Base-by-base conservation (phyloP, 1,140 invertebrate genomes). In the Melitaea cinxia region DNA sequence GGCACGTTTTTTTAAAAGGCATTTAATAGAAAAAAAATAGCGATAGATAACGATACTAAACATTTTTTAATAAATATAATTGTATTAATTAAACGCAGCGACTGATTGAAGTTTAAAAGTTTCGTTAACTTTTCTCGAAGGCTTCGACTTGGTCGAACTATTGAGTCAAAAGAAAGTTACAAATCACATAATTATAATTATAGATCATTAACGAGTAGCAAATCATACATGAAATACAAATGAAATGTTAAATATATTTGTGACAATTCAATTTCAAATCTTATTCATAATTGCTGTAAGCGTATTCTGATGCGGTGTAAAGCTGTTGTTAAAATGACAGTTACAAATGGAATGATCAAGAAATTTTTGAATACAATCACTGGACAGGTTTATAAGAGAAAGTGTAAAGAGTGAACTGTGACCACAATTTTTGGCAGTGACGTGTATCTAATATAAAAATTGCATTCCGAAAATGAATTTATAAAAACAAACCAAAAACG, bases 391-490 rank as follows among this genome's bases (percentile, higher is more conserved):
- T 56, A 45, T 15, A 21, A 49, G 53, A 49, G 26, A 62, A 28
- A 62, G 45, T 57, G 58, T 68, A 68, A 49, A 56, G 65, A 62
- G 53, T 33, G 62, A 66, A 58, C 47, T 58, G 60, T 69, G 60
- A 69, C 67, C 61, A 69, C 61, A 69, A 47, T 69, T 65, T 65
- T 69, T 69, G 67, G 67, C 67, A 69, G 67, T 69, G 61, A 59
- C 50, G 39, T 63, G 67, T 69, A 55, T 69, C 54, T 65, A 62
- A 54, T 54, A 35, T 63, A 47, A 47, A 47, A 47, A 47, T 21
- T 21, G 42, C 42, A 10, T 47, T 47, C 23, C 19, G 21, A 47
- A 47, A 47, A 23, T 47, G 9, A 47, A 21, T 21, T 47, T 21
- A 47, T 19, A 21, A n/a, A 49, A 49, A 17, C 19, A 42, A 57